Evolutionary conservation across 2,888 invertebrate genomes (phyloP), one percentile per base, ranked within the genome.

Genomic region (Drosophila nigritarsus): DNA sequence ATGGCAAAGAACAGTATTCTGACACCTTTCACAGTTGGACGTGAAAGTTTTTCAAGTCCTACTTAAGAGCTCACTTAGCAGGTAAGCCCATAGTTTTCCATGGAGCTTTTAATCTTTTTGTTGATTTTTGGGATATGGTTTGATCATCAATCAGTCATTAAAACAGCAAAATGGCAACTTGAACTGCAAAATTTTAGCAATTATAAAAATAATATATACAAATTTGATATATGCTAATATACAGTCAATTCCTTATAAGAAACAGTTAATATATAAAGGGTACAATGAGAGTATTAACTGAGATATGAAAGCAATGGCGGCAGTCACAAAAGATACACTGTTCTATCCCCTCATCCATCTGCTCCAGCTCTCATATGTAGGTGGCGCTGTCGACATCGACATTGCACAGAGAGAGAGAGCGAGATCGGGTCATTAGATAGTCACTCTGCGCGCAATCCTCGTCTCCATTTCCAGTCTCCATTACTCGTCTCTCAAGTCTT

Each of bases 341-440:
- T 65, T 27, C 13, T 29, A 30, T 42, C 27, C 9, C 27, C 29
- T n/a, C 38, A 27, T 34, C 2, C n/a, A 32, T n/a, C 24, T 29
- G 20, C n/a, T 7, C 1, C 18, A 20, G 27, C 51, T 45, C 51
- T 38, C 64, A 82, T 67, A 87, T 87, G 90, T 86, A 89, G 90
- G 89, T 87, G 89, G 82, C 82, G 86, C 84, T 84, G 87, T 75
- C 80, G 87, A 84, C 87, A 73, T 77, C 75, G 71, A 76, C 76
- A 79, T 79, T 76, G 70, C 78, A 75, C 87, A 84, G 27, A 36
- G 24, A 18, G 53, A 29, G 40, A 20, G 40, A 29, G 27, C 27
- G 29, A 85, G 85, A 85, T 85, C 75, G 71, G 59, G 70, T 66
- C 88, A 89, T 84, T 81, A 79, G 84, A 85, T 89, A 81, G 81